phyloP scores from a whole-genome alignment of 2,797 vertebrate genomes.

The Columba guinea region DNA sequence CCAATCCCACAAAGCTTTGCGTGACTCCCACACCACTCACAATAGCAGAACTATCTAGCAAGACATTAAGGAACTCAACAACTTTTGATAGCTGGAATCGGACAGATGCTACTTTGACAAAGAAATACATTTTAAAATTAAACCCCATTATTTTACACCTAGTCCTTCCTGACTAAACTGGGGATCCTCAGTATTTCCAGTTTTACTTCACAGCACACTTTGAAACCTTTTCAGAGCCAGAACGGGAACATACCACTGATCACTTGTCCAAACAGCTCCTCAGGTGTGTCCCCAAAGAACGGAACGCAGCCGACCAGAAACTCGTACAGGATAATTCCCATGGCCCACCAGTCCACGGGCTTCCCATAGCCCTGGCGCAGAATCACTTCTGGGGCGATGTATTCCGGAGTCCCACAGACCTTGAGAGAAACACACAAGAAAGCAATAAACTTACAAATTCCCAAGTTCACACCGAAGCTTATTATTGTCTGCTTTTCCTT shows the following conservation, averaged over 20 bases:
- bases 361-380: slow-evolving; percentile 97
- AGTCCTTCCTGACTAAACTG: background rate
- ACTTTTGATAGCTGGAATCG: background rate
- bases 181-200: background rate
- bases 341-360: slow-evolving; percentile 98
- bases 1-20: background rate
- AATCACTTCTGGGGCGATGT: slow-evolving; percentile 97
- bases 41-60: background rate
- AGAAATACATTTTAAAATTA: background rate
- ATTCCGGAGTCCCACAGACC: slow-evolving; percentile 97
- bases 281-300: slow-evolving; percentile 96
- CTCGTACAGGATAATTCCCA: slow-evolving; percentile 95
- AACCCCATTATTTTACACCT: background rate
- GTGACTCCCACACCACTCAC: background rate
- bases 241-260: slow-evolving; percentile 88
- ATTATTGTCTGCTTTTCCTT: background rate
- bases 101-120: background rate
- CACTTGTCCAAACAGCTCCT: slow-evolving; percentile 97
- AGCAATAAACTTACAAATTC: background rate
- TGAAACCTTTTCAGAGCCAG: background rate
- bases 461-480: background rate
- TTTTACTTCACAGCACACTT: background rate
- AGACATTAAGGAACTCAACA: background rate
- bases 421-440: slow-evolving; percentile 57
- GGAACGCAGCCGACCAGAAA: slow-evolving; percentile 95